Conservation (phyloP, 1,140 invertebrate genomes). For the Drepana arcuata region DNA sequence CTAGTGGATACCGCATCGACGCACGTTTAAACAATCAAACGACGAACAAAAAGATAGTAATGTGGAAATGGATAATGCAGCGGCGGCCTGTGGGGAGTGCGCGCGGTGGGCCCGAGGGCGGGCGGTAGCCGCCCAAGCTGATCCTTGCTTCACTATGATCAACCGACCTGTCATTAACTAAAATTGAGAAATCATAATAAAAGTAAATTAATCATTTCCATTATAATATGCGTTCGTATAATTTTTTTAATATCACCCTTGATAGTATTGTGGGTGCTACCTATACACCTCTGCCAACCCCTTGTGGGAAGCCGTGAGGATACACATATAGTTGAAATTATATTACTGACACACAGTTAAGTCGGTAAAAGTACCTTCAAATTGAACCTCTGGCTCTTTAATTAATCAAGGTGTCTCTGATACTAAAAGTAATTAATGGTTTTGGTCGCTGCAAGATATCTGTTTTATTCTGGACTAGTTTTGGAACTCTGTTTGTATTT, state of each 20-base stretch:
- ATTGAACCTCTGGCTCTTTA: neutral
- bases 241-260: neutral
- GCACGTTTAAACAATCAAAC: slow-evolving; percentile 70
- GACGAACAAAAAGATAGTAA: slow-evolving; percentile 67
- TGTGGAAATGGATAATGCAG: slow-evolving; percentile 66
- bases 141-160: neutral
- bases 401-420: neutral
- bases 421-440: neutral
- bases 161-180: neutral
- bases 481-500: neutral
- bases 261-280: neutral
- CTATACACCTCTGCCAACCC: too few relatives aligned
- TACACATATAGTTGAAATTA: too few relatives aligned
- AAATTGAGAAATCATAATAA: neutral
- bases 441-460: neutral
- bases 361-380: too few relatives aligned
- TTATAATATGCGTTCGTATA: neutral
- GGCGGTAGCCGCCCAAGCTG: neutral
- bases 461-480: neutral
- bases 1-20: slow-evolving; percentile 64
- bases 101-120: slow-evolving; percentile 9
- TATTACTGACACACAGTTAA: too few relatives aligned
- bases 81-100: slow-evolving; percentile 15
- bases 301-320: too few relatives aligned
- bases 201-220: neutral